Conservation (phyloP, 2,113 vertebrate species). For the Vicugna pacos region DNA sequence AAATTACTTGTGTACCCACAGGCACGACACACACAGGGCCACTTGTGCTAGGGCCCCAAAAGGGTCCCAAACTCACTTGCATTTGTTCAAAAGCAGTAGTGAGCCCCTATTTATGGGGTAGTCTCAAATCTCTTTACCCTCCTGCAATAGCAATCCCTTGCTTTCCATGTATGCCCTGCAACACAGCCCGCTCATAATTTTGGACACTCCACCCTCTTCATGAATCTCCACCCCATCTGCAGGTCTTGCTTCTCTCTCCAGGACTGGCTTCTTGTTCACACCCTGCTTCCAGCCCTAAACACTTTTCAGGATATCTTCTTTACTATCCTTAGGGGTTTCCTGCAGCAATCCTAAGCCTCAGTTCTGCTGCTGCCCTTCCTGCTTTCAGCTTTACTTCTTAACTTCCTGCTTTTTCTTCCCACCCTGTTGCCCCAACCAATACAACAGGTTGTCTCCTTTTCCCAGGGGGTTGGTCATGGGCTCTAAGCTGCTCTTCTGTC, state of each 20-base stretch:
- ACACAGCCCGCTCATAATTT: conserved; percentile 48
- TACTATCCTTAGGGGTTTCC: conserved; percentile 45
- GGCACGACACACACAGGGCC: conserved; percentile 21
- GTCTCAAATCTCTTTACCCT: conserved; percentile 18
- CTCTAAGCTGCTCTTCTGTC: conserved; percentile 70
- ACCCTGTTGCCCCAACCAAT: not conserved
- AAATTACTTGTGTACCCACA: conserved; percentile 44
- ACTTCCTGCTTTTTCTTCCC: conserved; percentile 64
- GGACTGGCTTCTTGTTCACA: conserved; percentile 51
- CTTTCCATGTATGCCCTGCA: conserved; percentile 63
- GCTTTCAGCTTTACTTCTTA: conserved; percentile 55
- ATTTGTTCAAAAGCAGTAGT: conserved; percentile 63
- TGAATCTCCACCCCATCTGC: not conserved
- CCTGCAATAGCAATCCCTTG: conserved; percentile 47
- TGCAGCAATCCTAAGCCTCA: conserved; percentile 51
- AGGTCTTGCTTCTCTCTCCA: conserved; percentile 64
- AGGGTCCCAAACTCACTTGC: conserved; percentile 48
- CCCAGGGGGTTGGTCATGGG: conserved; percentile 67
- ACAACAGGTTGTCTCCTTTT: conserved; percentile 58
- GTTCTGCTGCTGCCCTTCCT: conserved; percentile 54
- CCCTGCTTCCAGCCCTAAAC: conserved; percentile 15
- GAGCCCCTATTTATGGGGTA: not conserved
- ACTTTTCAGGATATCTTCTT: conserved; percentile 60
- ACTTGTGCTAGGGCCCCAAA: conserved; percentile 49
- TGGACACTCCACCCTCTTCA: not conserved